Evolutionary conservation across 2,113 vertebrate genomes (phyloP).

Genomic region (Dunckerocampus dactyliophorus): DNA sequence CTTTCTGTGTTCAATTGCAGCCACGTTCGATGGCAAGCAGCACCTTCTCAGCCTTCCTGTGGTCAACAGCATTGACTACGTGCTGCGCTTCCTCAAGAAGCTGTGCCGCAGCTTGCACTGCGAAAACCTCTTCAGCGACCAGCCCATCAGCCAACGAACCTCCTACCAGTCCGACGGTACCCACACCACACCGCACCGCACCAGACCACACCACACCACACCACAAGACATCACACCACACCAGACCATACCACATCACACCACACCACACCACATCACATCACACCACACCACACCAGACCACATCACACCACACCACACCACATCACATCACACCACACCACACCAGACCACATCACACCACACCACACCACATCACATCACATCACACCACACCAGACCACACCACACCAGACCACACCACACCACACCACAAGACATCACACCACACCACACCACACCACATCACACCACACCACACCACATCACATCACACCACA

Average conservation of each 20-base stretch:
- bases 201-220: background rate
- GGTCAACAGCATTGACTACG: conserved; percentile 91
- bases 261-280: background rate
- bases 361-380: background rate
- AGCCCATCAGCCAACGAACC: conserved; percentile 78
- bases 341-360: background rate
- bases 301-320: background rate
- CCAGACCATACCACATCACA: background rate
- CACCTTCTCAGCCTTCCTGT: conserved; percentile 88
- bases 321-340: background rate
- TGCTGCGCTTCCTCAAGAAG: conserved; percentile 94
- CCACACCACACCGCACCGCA: background rate
- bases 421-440: background rate
- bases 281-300: background rate
- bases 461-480: too few relatives aligned
- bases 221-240: background rate
- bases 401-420: background rate
- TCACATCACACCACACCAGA: too few relatives aligned
- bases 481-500: too few relatives aligned
- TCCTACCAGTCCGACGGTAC: conserved; percentile 70
- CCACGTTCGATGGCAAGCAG: conserved; percentile 94
- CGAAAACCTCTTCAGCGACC: conserved; percentile 94
- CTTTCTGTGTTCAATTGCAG: conserved; percentile 57
- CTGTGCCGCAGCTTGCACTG: conserved; percentile 90
- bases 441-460: background rate